These are phyloP conservation scores for Euphydryas editha DNA, from an alignment of 2,888 invertebrate genomes.

Conservation along the genomic window DNA sequence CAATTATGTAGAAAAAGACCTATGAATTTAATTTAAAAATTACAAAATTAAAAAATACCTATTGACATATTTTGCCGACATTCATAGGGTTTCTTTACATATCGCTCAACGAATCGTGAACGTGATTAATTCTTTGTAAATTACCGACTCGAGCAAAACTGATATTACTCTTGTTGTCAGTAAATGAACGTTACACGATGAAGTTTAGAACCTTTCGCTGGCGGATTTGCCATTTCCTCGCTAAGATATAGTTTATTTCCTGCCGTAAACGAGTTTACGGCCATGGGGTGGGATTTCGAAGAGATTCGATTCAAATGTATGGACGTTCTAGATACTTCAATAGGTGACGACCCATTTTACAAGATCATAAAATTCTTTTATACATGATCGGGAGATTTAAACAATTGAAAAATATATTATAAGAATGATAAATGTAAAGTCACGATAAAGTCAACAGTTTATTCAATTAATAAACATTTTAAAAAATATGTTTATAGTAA, in stretches of 20 bases:
- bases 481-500: no score
- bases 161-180: constrained; percentile 11
- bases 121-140: background rate
- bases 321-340: constrained; percentile 13
- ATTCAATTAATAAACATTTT: no score
- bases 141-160: background rate
- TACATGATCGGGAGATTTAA: background rate
- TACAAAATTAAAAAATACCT: no score
- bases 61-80: no score
- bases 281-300: constrained; percentile 20
- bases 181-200: constrained; percentile 12
- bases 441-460: no score
- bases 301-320: constrained; percentile 27
- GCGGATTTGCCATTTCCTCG: constrained; percentile 39
- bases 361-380: constrained; percentile 12
- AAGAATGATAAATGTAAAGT: no score
- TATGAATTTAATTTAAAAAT: no score
- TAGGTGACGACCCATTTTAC: constrained; percentile 28
- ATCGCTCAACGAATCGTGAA: background rate
- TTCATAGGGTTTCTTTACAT: background rate
- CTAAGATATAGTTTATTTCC: constrained; percentile 39
- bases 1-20: no score
- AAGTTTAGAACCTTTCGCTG: constrained; percentile 15
- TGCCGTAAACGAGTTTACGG: constrained; percentile 32
- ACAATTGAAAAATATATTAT: no score